Evolutionary conservation across 2,888 invertebrate species (phyloP).

Genomic region (Drosophila basisetae): DNA sequence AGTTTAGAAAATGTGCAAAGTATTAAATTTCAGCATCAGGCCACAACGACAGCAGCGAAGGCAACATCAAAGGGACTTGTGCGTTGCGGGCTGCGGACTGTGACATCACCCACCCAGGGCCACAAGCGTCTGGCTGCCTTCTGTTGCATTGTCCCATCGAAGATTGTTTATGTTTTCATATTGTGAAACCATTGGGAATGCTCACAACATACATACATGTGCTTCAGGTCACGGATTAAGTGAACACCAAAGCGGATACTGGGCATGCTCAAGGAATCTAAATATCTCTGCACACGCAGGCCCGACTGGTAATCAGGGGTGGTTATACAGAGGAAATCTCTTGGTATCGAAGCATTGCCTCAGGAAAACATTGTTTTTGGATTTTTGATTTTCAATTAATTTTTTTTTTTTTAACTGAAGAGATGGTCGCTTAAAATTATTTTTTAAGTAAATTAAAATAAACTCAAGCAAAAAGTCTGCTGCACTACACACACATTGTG

Average conservation of each 20-base stretch:
- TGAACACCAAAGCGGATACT: conserved; percentile 7
- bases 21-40: conserved; percentile 60
- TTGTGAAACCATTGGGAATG: conserved; percentile 18
- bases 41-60: conserved; percentile 22
- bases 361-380: not conserved
- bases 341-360: not conserved
- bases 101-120: not conserved
- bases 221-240: conserved; percentile 19
- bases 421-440: not conserved
- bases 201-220: conserved; percentile 9
- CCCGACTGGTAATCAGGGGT: not conserved
- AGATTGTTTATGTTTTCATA: conserved; percentile 30
- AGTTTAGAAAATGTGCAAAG: conserved; percentile 64
- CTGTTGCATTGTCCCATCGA: conserved; percentile 13
- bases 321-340: not conserved
- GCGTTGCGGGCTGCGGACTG: conserved; percentile 8
- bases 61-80: conserved; percentile 23
- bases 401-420: not conserved
- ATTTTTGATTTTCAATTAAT: not conserved
- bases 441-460: not conserved
- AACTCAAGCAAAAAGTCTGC: not conserved
- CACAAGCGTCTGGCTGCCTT: conserved; percentile 5
- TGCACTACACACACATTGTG: not conserved
- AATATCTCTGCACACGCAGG: not conserved
- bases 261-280: not conserved